These are phyloP conservation scores for Plutella xylostella DNA, from an alignment of 2,888 invertebrate genomes.

Conservation along the genomic window DNA sequence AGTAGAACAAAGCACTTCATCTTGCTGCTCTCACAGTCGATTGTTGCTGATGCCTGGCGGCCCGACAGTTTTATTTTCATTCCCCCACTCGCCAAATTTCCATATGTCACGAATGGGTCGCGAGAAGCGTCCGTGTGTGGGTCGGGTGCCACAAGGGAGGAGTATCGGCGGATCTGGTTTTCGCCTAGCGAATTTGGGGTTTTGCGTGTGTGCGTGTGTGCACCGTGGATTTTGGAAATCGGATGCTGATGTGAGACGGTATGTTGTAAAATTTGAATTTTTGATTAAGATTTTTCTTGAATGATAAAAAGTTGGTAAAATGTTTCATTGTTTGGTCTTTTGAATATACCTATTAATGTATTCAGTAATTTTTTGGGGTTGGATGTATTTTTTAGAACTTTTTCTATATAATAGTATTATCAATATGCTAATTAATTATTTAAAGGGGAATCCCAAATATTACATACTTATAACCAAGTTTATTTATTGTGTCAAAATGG, in stretches of 20 bases:
- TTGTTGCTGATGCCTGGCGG: constrained; percentile 48
- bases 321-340: no score
- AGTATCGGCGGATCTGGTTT: background rate
- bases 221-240: background rate
- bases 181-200: no score
- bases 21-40: constrained; percentile 33
- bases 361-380: no score
- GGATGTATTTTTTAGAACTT: no score
- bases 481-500: no score
- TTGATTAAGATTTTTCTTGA: background rate
- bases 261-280: background rate
- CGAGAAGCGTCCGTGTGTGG: constrained; percentile 2
- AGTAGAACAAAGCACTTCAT: constrained; percentile 52
- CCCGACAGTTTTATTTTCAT: constrained; percentile 55
- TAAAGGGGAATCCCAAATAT: no score
- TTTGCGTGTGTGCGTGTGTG: background rate
- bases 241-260: background rate
- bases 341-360: no score
- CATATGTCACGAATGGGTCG: constrained; percentile 49
- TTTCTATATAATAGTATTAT: no score
- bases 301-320: no score
- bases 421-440: no score
- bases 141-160: constrained; percentile 20
- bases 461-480: no score
- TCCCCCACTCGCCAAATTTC: constrained; percentile 42